Conservation (phyloP, 2,113 vertebrate genomes). For the Cygnus atratus region DNA sequence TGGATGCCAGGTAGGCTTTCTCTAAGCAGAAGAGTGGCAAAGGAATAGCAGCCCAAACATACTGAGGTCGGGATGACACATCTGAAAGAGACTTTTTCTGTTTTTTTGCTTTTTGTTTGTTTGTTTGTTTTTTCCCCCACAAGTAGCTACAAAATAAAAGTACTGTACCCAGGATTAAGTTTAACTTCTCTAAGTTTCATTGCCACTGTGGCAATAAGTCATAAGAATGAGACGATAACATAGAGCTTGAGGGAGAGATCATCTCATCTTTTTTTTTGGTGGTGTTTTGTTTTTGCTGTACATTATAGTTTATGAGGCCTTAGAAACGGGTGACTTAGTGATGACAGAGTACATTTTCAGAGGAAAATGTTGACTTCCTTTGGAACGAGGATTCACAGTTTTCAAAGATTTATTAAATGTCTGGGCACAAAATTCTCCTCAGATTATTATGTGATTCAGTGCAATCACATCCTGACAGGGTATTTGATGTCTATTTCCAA, state of each 20-base stretch:
- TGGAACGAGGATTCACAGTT: slow-evolving; percentile 11
- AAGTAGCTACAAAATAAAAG: background rate
- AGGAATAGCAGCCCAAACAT: rapidly evolving
- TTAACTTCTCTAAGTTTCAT: slow-evolving; percentile 16
- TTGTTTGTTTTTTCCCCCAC: background rate
- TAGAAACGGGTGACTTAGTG: background rate
- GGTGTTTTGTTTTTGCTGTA: background rate
- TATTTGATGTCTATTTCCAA: slow-evolving; percentile 21
- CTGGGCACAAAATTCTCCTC: background rate
- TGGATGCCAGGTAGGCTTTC: background rate
- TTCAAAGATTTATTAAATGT: slow-evolving; percentile 31
- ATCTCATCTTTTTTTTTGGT: background rate
- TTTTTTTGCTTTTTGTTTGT: background rate
- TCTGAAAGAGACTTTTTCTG: background rate
- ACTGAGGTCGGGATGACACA: background rate
- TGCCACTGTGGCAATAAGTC: background rate
- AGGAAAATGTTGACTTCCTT: slow-evolving; percentile 23
- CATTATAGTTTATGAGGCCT: slow-evolving; percentile 8
- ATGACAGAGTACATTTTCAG: slow-evolving; percentile 23
- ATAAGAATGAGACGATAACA: background rate
- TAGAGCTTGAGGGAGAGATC: background rate
- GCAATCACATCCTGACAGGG: background rate
- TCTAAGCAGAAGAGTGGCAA: background rate
- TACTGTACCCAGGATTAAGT: rapidly evolving
- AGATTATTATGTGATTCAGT: background rate